Conservation (phyloP, 2,888 invertebrate species). For the Steromphala cineraria region DNA sequence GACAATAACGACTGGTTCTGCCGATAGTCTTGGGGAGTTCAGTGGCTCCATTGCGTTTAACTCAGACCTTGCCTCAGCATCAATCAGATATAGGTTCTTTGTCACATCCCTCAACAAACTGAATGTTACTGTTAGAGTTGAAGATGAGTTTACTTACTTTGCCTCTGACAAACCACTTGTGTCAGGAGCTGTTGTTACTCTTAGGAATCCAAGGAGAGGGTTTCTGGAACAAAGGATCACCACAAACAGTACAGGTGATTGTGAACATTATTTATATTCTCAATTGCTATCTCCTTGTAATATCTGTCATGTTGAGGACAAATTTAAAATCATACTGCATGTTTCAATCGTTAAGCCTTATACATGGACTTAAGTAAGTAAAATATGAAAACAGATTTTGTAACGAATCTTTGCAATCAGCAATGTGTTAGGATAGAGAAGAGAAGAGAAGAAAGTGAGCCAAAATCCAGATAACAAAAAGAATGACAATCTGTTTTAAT, state of each 20-base stretch:
- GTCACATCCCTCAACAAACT: slow-evolving; percentile 39
- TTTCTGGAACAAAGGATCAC: slow-evolving; percentile 28
- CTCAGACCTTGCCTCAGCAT: slow-evolving; percentile 30
- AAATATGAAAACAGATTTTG: too few relatives aligned
- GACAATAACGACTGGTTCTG: slow-evolving; percentile 30
- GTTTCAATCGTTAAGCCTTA: too few relatives aligned
- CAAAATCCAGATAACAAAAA: too few relatives aligned
- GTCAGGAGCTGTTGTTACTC: slow-evolving; percentile 40
- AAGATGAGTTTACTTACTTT: slow-evolving; percentile 62
- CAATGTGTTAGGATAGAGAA: too few relatives aligned
- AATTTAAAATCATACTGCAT: too few relatives aligned
- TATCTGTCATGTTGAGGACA: too few relatives aligned
- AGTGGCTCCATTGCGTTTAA: slow-evolving; percentile 37
- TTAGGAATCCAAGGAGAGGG: slow-evolving; percentile 39
- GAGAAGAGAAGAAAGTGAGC: too few relatives aligned
- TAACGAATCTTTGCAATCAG: too few relatives aligned
- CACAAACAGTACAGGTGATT: slow-evolving; percentile 36
- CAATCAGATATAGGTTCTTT: slow-evolving; percentile 36
- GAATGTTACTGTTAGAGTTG: slow-evolving; percentile 45
- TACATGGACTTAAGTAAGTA: too few relatives aligned
- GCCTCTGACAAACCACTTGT: slow-evolving; percentile 48
- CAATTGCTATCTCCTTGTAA: too few relatives aligned
- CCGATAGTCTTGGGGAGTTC: slow-evolving; percentile 40
- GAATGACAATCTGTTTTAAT: too few relatives aligned
- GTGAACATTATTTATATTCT: too few relatives aligned